These are phyloP conservation scores for Phyllotreta striolata DNA, from an alignment of 2,888 invertebrate species.

Conservation along the genomic window DNA sequence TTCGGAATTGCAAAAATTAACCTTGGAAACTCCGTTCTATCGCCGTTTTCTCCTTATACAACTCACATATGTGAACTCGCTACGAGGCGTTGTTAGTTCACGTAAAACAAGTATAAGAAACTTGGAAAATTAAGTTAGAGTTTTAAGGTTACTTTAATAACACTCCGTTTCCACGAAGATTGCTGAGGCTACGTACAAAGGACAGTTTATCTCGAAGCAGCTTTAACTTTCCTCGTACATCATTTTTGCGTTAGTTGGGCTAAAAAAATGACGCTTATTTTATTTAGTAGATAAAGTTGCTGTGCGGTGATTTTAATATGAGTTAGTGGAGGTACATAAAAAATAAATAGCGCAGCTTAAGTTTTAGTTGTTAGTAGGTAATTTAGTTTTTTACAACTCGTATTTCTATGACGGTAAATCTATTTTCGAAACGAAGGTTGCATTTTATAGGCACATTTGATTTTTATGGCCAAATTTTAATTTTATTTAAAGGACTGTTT, in stretches of 20 bases:
- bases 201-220: conserved; percentile 14
- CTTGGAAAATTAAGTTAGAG: conserved; percentile 23
- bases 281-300: no score
- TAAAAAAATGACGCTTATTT: no score
- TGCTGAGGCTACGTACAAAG: conserved; percentile 5
- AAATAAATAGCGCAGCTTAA: no score
- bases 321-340: no score
- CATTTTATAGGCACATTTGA: no score
- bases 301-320: no score
- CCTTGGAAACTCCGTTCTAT: conserved; percentile 9
- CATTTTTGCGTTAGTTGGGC: not conserved
- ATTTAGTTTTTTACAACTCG: no score
- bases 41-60: not conserved
- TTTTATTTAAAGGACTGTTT: no score
- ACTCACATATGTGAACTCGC: conserved; percentile 3
- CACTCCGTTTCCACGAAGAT: conserved; percentile 18
- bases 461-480: no score
- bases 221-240: conserved; percentile 12
- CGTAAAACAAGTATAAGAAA: conserved; percentile 10
- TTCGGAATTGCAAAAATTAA: conserved; percentile 3
- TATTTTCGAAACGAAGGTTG: no score
- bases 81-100: not conserved
- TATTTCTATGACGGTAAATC: no score
- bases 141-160: conserved; percentile 21
- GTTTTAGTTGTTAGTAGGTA: no score